Evolutionary conservation across 2,113 vertebrate genomes (phyloP).

Genomic region (Mus pahari): DNA sequence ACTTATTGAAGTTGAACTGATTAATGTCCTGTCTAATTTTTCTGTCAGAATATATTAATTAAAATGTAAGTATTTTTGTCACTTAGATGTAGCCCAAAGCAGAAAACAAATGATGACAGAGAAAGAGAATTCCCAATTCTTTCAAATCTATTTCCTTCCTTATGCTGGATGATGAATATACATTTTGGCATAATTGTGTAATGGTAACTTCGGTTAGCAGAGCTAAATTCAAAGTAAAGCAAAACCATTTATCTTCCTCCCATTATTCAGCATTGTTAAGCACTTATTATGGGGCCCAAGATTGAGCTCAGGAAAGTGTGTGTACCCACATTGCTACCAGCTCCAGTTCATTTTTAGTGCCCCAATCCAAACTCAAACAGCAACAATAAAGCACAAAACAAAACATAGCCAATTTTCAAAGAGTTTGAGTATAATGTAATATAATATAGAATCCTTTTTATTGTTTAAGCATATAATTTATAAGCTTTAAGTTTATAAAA

Average conservation of each 20-base stretch:
- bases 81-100: conserved; percentile 51
- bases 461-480: conserved; percentile 26
- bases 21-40: conserved; percentile 63
- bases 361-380: not conserved
- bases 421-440: not conserved
- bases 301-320: not conserved
- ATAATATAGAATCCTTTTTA: not conserved
- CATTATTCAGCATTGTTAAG: not conserved
- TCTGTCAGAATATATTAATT: conserved; percentile 61
- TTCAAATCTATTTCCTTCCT: conserved; percentile 18
- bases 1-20: conserved; percentile 65
- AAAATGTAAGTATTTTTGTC: conserved; percentile 53
- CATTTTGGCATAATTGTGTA: not conserved
- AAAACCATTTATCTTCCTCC: not conserved
- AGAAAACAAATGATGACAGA: conserved; percentile 50
- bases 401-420: not conserved
- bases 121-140: not conserved
- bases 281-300: not conserved
- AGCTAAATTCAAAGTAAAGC: conserved; percentile 31
- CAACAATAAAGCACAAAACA: not conserved
- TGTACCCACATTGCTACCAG: too few relatives aligned
- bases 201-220: not conserved
- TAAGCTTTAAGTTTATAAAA: not conserved
- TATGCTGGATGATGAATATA: not conserved
- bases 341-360: not conserved